Conservation (phyloP, 2,888 invertebrate genomes). For the Brassicogethes aeneus region DNA sequence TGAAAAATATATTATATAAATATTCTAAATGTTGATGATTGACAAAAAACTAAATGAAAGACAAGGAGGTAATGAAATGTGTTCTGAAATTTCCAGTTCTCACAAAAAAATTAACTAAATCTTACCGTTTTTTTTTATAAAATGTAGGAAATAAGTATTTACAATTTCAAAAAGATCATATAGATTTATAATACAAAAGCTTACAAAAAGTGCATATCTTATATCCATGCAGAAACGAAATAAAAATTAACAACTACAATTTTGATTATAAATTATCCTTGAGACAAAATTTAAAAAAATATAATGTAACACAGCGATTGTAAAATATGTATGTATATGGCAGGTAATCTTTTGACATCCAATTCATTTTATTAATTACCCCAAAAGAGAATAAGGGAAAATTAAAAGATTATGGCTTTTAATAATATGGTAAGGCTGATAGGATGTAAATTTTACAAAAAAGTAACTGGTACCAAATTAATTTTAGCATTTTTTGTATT, state of each 20-base stretch:
- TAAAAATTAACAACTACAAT: too few relatives aligned
- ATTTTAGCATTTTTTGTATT: too few relatives aligned
- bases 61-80: conserved; percentile 32
- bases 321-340: conserved; percentile 1
- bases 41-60: conserved; percentile 25
- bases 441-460: neutral
- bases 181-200: conserved; percentile 1
- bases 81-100: conserved; percentile 14
- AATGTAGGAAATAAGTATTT: conserved; percentile 17
- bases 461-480: neutral
- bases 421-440: neutral
- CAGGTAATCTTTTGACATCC: neutral
- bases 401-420: neutral
- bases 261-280: too few relatives aligned
- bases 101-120: conserved; percentile 18
- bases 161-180: conserved; percentile 8
- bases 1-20: conserved; percentile 31
- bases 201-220: neutral
- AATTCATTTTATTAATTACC: conserved; percentile 2
- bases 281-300: too few relatives aligned
- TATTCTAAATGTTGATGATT: conserved; percentile 9
- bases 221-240: conserved; percentile 1
- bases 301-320: conserved; percentile 3
- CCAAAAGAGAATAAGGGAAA: neutral
- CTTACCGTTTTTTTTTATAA: conserved; percentile 15